Base-by-base conservation (phyloP, 2,888 invertebrate species). In the Flexamia atlantica region DNA sequence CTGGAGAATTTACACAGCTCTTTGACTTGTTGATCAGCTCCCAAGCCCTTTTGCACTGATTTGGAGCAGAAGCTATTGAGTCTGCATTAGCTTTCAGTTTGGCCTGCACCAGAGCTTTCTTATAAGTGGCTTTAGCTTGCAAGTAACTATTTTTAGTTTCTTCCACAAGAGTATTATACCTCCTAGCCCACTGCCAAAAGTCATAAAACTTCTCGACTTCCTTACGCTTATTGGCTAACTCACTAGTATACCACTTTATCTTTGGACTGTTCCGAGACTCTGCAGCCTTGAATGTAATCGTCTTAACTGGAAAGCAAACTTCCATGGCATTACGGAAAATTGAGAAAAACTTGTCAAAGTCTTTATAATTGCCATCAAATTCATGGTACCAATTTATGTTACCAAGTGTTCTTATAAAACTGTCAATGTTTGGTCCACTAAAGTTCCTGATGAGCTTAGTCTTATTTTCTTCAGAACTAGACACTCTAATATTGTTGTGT, bases 161-260 rank as follows among this genome's bases (percentile, higher is more conserved):
- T 4, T 40, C 40, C 9, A 40, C 20, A 40, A 40, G 7, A 40
- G 3, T n/a, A n/a, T n/a, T n/a, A 28, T 64, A 64, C 12, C 30
- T 25, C 57, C 2, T 17, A 28, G 64, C 28, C 64, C 64, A 70
- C 70, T 70, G 40, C 36, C 70, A 70, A 70, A 70, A 68, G 32
- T 68, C 68, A 68, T 30, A 68, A 7, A 36, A 40, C 20, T 70
- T 70, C 23, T 70, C 40, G 1, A 12, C 20, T 70, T 70, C 40
- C 1, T 14, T 70, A n/a, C 70, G n/a, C 70, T 28, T 64, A 9
- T 25, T 4, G 4, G 14, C 2, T 4, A 64, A n/a, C 20, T 64
- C 64, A 64, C 14, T 30, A 64, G 9, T 57, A 12, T 28, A 64
- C 64, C 12, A 64, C 17, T 64, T 64, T 2, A 64, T 30, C 53